Evolutionary conservation across 2,797 vertebrate genomes (phyloP).

Genomic region (Protosalanx chinensis): DNA sequence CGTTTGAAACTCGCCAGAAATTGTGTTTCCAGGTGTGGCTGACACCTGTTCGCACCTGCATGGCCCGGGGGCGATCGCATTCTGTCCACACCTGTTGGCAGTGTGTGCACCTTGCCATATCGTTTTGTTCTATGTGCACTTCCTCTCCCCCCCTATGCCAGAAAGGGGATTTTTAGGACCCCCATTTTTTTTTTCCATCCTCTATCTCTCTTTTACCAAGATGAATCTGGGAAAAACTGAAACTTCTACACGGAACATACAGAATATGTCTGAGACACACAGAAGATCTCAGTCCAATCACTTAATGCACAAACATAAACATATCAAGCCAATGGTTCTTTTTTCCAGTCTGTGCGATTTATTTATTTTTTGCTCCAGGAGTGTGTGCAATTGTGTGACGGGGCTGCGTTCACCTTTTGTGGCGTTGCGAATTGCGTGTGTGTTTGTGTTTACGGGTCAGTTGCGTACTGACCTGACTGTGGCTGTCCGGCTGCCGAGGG

Average conservation of each 20-base stretch:
- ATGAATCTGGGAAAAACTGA: too few relatives aligned
- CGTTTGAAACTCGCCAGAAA: neutral
- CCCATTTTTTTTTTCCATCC: too few relatives aligned
- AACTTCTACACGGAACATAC: too few relatives aligned
- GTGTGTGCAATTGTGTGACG: conserved; percentile 5
- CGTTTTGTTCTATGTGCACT: neutral
- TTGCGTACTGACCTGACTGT: conserved; percentile 74
- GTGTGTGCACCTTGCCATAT: neutral
- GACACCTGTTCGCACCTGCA: conserved; percentile 9
- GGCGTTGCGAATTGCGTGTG: neutral
- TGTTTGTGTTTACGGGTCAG: neutral
- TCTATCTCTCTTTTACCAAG: too few relatives aligned
- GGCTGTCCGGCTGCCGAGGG: conserved; percentile 78
- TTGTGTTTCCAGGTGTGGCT: neutral
- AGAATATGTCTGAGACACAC: too few relatives aligned
- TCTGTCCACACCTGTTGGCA: neutral
- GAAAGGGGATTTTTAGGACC: too few relatives aligned
- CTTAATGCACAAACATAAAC: too few relatives aligned
- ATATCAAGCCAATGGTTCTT: too few relatives aligned
- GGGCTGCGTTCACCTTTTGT: neutral
- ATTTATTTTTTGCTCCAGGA: neutral
- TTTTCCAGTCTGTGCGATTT: neutral
- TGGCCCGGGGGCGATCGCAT: neutral
- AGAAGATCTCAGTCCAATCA: too few relatives aligned
- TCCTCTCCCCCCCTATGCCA: neutral